These are phyloP conservation scores for Ceramica pisi DNA, from an alignment of 2,888 invertebrate genomes.

Conservation along the genomic window DNA sequence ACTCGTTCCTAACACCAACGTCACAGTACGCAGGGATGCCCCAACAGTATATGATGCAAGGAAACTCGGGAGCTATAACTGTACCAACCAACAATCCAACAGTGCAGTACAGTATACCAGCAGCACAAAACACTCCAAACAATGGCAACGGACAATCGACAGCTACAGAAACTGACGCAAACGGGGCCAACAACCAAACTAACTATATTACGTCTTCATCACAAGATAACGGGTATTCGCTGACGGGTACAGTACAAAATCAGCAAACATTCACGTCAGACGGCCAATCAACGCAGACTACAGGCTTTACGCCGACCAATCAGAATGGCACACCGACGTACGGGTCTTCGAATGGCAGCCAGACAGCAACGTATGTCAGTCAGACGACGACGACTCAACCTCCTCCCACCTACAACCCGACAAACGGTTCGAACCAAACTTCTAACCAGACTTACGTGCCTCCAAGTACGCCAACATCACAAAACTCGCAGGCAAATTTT, in stretches of 20 bases:
- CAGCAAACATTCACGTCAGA: constrained; percentile 80
- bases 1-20: constrained; percentile 82
- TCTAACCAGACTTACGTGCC: constrained; percentile 76
- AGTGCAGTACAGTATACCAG: constrained; percentile 82
- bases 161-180: constrained; percentile 78
- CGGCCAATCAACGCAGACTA: constrained; percentile 75
- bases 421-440: constrained; percentile 79
- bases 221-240: constrained; percentile 81
- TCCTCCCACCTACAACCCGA: constrained; percentile 77
- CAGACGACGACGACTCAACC: constrained; percentile 80
- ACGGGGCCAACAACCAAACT: constrained; percentile 79
- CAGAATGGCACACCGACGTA: constrained; percentile 79
- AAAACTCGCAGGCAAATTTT: constrained; percentile 80
- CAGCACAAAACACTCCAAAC: constrained; percentile 75
- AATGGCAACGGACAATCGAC: constrained; percentile 80
- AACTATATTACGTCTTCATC: constrained; percentile 87
- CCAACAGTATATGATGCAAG: constrained; percentile 86
- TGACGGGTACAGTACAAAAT: constrained; percentile 76
- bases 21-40: constrained; percentile 83
- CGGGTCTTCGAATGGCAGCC: constrained; percentile 76
- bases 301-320: constrained; percentile 75
- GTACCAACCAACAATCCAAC: constrained; percentile 79
- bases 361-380: constrained; percentile 73
- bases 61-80: constrained; percentile 77
- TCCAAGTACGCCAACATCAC: constrained; percentile 75